Conservation (phyloP, 2,888 invertebrate genomes). For the Dendrolimus pini region DNA sequence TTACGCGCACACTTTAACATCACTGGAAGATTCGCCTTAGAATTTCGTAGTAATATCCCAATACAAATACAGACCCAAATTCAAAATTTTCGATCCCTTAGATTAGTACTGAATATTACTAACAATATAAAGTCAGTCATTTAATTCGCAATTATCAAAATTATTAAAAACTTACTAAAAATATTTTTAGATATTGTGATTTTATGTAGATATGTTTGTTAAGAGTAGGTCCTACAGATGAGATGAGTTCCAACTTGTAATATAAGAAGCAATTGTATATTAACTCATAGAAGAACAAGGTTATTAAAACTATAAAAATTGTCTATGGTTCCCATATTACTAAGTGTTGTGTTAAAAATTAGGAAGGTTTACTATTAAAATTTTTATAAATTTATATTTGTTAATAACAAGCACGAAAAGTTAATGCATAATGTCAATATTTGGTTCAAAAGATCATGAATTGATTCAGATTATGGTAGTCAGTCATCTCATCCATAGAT, state of each 20-base stretch:
- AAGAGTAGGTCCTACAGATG: conserved; percentile 2
- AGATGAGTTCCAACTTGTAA: background rate
- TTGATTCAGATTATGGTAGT: no score
- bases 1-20: background rate
- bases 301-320: no score
- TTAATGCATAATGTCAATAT: no score
- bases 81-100: background rate
- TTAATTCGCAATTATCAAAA: background rate
- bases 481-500: no score
- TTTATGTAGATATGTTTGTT: conserved; percentile 10
- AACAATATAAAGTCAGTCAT: conserved; percentile 1
- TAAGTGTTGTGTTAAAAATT: no score
- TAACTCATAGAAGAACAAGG: no score
- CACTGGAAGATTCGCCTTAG: conserved; percentile 1
- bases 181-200: conserved; percentile 8
- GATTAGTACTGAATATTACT: background rate
- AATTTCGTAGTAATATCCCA: background rate
- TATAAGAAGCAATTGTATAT: no score
- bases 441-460: no score
- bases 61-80: background rate
- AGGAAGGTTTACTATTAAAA: no score
- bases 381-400: no score
- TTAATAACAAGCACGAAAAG: no score
- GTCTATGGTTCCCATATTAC: no score
- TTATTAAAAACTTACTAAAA: background rate